phyloP scores from a whole-genome alignment of 2,797 vertebrate species.

The Phoxinus dragarum region DNA sequence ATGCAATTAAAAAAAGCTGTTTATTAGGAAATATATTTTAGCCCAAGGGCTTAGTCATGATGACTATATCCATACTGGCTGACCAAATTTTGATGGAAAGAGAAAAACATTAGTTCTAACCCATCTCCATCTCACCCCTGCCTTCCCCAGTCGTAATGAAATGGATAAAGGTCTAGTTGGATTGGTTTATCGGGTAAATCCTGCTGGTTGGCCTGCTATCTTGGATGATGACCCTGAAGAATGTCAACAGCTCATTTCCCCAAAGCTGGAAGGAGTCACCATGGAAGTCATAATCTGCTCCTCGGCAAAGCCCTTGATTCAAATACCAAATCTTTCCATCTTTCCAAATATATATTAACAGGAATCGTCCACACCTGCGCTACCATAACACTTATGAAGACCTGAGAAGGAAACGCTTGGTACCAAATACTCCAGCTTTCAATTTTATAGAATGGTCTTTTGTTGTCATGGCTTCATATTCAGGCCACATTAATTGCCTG shows the following conservation, averaged over 20 bases:
- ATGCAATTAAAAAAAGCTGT: background rate
- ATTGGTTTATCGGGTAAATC: slow-evolving; percentile 89
- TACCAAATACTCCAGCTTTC: slow-evolving; percentile 2
- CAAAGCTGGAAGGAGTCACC: slow-evolving; percentile 79
- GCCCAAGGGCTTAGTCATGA: slow-evolving; percentile 1
- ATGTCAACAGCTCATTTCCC: slow-evolving; percentile 96
- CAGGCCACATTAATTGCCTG: background rate
- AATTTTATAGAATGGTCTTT: background rate
- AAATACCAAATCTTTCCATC: slow-evolving; percentile 74
- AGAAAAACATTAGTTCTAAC: slow-evolving; percentile 74
- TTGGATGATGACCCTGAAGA: slow-evolving; percentile 89
- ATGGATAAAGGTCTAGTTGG: slow-evolving; percentile 85
- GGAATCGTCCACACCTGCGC: slow-evolving; percentile 2
- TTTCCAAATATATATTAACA: slow-evolving; percentile 31
- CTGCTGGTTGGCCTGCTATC: slow-evolving; percentile 87
- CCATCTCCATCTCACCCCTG: slow-evolving; percentile 70
- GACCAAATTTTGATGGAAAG: slow-evolving; percentile 25
- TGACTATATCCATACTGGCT: background rate
- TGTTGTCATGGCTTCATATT: background rate
- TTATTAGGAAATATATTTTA: background rate
- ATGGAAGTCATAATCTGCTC: slow-evolving; percentile 83
- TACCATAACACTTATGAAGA: background rate
- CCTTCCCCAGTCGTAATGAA: slow-evolving; percentile 80
- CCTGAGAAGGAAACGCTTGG: background rate
- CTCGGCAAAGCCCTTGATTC: slow-evolving; percentile 81